A percentile compares a stretch with the other conserved stretches of the same genome.
Evolutionary conservation across 2,113 vertebrate species (phyloP).

Genomic region (Sinocyclocheilus maitianheensis): DNA sequence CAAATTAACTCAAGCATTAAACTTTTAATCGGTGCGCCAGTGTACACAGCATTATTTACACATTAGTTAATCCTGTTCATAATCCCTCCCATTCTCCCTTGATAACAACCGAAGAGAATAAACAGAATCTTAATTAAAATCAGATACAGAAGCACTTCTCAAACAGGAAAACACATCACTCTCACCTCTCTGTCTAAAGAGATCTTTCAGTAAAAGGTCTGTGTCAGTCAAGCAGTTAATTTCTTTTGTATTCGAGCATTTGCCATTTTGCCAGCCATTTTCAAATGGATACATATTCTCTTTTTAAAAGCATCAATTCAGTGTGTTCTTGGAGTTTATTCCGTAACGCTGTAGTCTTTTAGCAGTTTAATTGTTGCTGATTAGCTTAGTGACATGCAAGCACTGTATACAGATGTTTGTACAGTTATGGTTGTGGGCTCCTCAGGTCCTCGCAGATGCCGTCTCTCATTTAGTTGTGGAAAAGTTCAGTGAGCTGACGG

Average conservation of each 20-base stretch:
- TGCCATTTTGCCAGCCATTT: not conserved
- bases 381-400: not conserved
- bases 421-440: constrained; percentile 31
- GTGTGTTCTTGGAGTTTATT: not conserved
- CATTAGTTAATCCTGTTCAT: constrained; percentile 65
- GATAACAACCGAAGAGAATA: constrained; percentile 48
- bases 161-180: constrained; percentile 59
- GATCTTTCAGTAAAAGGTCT: constrained; percentile 38
- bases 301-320: not conserved
- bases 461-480: constrained; percentile 94
- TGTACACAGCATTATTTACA: constrained; percentile 62
- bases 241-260: not conserved
- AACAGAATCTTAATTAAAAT: constrained; percentile 69
- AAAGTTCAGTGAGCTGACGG: constrained; percentile 95
- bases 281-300: not conserved
- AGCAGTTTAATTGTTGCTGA: not conserved
- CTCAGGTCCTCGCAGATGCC: constrained; percentile 90
- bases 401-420: constrained; percentile 29
- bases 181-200: constrained; percentile 40
- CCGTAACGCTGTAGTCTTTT: not conserved
- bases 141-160: constrained; percentile 59
- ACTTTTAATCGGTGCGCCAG: constrained; percentile 32
- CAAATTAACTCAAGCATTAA: constrained; percentile 45
- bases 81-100: constrained; percentile 56
- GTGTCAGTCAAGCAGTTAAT: constrained; percentile 31